Base-by-base conservation (phyloP, 2,797 vertebrate genomes). In the Pangasius mekongensis region DNA sequence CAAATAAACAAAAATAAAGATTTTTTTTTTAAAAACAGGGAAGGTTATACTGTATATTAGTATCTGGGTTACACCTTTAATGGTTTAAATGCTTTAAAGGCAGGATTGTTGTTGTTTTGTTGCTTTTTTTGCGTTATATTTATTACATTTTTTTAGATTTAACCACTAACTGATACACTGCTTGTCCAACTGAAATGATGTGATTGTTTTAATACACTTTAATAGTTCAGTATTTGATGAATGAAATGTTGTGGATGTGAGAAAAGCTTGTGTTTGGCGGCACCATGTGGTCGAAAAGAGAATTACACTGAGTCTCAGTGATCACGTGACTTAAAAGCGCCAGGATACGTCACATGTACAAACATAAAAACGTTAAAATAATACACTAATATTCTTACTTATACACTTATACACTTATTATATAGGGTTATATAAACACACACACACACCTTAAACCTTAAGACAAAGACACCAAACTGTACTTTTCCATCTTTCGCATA, bases 221-320 rank as follows among this genome's bases (percentile, higher is more conserved):
- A n/a, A 18, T n/a, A n/a, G 5, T n/a, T 0, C 22, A 82, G 60
- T 18, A 10, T 49, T 67, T 66, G 9, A 62, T 16, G 24, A 83
- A 27, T 39, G 13, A 30, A n/a, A 4, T 3, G 54, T 8, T 14
- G 16, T 9, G 77, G n/a, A 47, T 18, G 14, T n/a, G 39, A 69
- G 18, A 24, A 69, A 54, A 24, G 4, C 2, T 83, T 58, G 47
- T 33, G 30, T 76, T 87, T 84, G 87, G 81, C 36, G 87, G 47
- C 87, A 64, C 69, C 87, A 7, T 87, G 81, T 84, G 87, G 80
- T 6, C 1, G 8, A 1, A 14, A 18, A 58, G 18, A 24, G 52
- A 87, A 71, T 73, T 58, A 60, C 86, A 87, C 20, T 1, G 6
- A n/a, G 11, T 0, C 56, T 8, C 80, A n/a, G 14, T 2, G 13